Evolutionary conservation across 2,888 invertebrate species (phyloP).

Genomic region (Pheosia tremula): DNA sequence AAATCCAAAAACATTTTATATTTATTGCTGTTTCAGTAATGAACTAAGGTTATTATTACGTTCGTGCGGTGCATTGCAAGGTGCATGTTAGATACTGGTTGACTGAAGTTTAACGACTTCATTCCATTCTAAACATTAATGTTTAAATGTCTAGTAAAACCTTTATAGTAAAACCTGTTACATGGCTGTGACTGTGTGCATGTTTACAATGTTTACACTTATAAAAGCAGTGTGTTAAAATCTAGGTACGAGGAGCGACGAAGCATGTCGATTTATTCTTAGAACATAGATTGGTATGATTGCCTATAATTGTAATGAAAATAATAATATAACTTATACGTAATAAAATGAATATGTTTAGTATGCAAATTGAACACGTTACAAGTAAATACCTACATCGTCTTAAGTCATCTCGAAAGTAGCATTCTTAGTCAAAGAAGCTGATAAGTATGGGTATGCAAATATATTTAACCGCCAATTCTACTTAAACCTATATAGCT

Average conservation of each 20-base stretch:
- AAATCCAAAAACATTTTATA: slow-evolving; percentile 51
- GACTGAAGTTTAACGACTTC: slow-evolving; percentile 18
- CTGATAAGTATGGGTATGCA: background rate
- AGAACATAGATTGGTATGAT: slow-evolving; percentile 6
- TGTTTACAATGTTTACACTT: slow-evolving; percentile 12
- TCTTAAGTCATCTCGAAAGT: background rate
- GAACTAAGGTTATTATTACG: slow-evolving; percentile 4
- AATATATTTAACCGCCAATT: background rate
- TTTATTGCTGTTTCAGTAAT: slow-evolving; percentile 25
- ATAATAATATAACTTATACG: background rate
- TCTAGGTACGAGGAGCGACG: slow-evolving; percentile 23
- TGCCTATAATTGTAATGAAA: background rate
- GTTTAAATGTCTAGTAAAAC: slow-evolving; percentile 10
- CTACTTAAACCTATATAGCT: background rate
- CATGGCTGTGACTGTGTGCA: slow-evolving; percentile 13
- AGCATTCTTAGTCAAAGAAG: background rate
- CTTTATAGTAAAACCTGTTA: slow-evolving; percentile 13
- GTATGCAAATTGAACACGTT: background rate
- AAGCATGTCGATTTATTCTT: slow-evolving; percentile 22
- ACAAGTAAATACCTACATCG: background rate
- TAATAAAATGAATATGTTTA: background rate
- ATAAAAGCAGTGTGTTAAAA: slow-evolving; percentile 17
- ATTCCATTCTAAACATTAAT: slow-evolving; percentile 15
- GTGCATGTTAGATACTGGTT: slow-evolving; percentile 33
- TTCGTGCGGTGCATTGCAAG: slow-evolving; percentile 28